phyloP scores from a whole-genome alignment of 37 sponge, comb jelly and placozoan species.

The Eunapius fragilis region DNA sequence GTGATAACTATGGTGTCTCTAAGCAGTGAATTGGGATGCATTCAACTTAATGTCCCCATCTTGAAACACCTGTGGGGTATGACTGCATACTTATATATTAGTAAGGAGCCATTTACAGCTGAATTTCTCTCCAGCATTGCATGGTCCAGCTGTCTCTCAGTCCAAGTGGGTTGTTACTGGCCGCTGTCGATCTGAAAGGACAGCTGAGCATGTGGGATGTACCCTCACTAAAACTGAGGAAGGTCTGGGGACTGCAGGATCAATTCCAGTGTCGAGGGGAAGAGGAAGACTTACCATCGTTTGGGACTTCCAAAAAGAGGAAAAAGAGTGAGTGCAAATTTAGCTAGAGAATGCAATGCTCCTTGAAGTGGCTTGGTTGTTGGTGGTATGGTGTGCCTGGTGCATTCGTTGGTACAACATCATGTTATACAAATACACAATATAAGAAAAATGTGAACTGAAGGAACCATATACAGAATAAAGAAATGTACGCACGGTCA shows the following conservation, averaged over 20 bases:
- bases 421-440: too few species aligned
- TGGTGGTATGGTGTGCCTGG: too few species aligned
- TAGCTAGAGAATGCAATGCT: too few species aligned
- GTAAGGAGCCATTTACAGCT: neutral
- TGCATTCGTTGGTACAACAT: too few species aligned
- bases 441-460: too few species aligned
- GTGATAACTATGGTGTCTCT: too few species aligned
- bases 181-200: conserved; percentile 51
- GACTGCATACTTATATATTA: neutral
- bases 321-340: neutral
- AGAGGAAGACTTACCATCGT: neutral
- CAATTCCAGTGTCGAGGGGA: conserved; percentile 5
- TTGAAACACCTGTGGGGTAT: neutral
- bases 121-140: conserved; percentile 6
- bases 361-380: too few species aligned
- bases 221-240: conserved; percentile 49
- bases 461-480: too few species aligned
- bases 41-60: too few species aligned
- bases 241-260: conserved; percentile 39
- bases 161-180: conserved; percentile 56
- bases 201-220: conserved; percentile 54
- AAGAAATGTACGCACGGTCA: too few species aligned
- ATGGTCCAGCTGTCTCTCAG: conserved; percentile 45
- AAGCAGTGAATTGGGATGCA: too few species aligned
- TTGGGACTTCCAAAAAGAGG: neutral